phyloP scores from a whole-genome alignment of 2,888 invertebrate genomes.

The Alcis repandata region DNA sequence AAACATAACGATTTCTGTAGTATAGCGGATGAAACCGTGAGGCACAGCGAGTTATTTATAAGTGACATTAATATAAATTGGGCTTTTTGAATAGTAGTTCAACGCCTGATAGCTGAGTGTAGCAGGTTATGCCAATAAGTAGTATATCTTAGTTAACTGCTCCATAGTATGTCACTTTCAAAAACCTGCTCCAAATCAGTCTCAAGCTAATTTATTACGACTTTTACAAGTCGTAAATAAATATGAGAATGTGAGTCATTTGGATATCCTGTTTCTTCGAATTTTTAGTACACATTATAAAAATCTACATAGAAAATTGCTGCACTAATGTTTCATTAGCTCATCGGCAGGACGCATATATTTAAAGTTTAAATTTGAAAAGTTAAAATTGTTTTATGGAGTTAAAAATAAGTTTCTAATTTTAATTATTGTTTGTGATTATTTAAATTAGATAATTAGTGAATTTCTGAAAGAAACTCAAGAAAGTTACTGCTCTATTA shows the following conservation, averaged over 20 bases:
- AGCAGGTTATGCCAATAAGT: background rate
- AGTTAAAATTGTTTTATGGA: background rate
- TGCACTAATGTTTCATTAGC: conserved; percentile 21
- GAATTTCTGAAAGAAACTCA: too few species aligned
- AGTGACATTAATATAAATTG: background rate
- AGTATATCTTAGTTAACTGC: background rate
- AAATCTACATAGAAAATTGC: conserved; percentile 26
- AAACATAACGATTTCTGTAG: too few species aligned
- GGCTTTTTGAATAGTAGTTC: background rate
- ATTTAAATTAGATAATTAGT: too few species aligned
- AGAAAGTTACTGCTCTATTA: too few species aligned
- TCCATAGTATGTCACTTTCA: conserved; percentile 7
- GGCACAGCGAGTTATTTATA: too few species aligned
- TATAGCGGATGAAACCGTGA: too few species aligned
- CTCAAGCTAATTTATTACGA: conserved; percentile 16
- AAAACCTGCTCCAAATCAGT: conserved; percentile 13
- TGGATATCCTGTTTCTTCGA: conserved; percentile 23
- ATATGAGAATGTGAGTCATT: conserved; percentile 16
- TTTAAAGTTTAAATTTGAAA: background rate
- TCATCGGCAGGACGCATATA: conserved; percentile 25
- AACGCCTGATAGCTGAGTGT: background rate
- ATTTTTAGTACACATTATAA: conserved; percentile 1
- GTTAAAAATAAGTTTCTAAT: background rate
- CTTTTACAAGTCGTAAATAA: conserved; percentile 27
- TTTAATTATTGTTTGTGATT: too few species aligned